Evolutionary conservation across 1,140 invertebrate species (phyloP), one percentile per base, ranked within the genome.

Genomic region (Aphis gossypii): DNA sequence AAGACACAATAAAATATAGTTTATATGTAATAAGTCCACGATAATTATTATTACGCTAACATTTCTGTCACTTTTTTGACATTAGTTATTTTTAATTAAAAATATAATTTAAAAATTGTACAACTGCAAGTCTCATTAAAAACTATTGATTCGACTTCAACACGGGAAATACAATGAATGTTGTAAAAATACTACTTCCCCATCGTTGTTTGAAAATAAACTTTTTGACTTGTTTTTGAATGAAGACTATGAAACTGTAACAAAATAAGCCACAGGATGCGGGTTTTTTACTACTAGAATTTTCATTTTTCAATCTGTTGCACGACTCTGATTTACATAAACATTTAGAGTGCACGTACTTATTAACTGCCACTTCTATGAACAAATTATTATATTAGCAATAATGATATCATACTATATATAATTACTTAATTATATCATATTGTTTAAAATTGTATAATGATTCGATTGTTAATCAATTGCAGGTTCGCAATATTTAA

Each of bases 71-170:
- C 83, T 84, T 41, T 83, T 84, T 84, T 44, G 83, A 41, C 83
- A 84, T 41, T 41, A 9, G 83, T 84, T 25, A 84, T 84, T 84
- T 84, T 84, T 41, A 25, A 84, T 84, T 44, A 84, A 84, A 83
- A 82, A 82, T 35, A 82, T 82, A 82, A 82, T 82, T 82, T 82
- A 38, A 82, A 76, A 83, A 83, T 41, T 83, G 82, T 41, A 83
- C 21, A 20, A 83, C 20, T 83, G 20, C 35, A 41, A 41, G 82
- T 21, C 35, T 83, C 38, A 83, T 83, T 83, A 38, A 83, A 83
- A 83, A 83, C 82, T 38, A 83, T 83, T 41, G 82, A 41, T 83
- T 83, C 38, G 2, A 83, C 38, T 38, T 41, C 20, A 38, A 83
- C 44, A 30, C 41, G 38, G 23, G 60, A 44, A 84, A 44, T 84